Base-by-base conservation (phyloP, 1,140 invertebrate species). In the Drosophila sturtevanti region DNA sequence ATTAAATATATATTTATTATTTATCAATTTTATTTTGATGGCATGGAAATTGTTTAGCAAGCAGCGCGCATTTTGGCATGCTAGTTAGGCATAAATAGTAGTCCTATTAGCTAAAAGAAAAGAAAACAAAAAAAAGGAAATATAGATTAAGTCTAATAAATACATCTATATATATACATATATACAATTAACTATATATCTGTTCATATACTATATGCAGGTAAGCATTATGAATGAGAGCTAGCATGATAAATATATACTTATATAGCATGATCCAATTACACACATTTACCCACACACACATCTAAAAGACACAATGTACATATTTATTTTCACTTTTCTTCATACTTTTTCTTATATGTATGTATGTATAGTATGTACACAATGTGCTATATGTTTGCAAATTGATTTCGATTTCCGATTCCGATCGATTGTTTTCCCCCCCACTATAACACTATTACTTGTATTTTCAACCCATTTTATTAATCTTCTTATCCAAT, bases 31-130 rank as follows among this genome's bases (percentile, higher is more conserved):
- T 10, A 44, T 48, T 48, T 48, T 48, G 16, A 21, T 48, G 41
- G 41, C 41, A 48, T 48, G 41, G 16, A 11, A 48, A 48, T 48
- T 48, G 41, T 48, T 48, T 81, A 85, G 78, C 70, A 81, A 86
- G 79, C 75, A 87, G 82, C 82, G 81, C 82, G 82, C 81, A 87
- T 87, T 65, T 60, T 48, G 41, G 81, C 81, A 86, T 86, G 81
- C 4, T 60, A 41, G 54, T 75, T 85, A 24, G 35, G 18, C 41
- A 18, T 44, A 44, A 14, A n/a, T n/a, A n/a, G n/a, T n/a, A n/a
- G n/a, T n/a, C n/a, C n/a, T 9, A 9, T 16, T 11, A 48, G 41
- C 41, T 48, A 21, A 10, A 10, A 21, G n/a, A n/a, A n/a, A n/a
- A n/a, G n/a, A n/a, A n/a, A n/a, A n/a, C n/a, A n/a, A n/a, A n/a